Evolutionary conservation across 1,140 invertebrate genomes (phyloP).

Genomic region (Lerema accius): DNA sequence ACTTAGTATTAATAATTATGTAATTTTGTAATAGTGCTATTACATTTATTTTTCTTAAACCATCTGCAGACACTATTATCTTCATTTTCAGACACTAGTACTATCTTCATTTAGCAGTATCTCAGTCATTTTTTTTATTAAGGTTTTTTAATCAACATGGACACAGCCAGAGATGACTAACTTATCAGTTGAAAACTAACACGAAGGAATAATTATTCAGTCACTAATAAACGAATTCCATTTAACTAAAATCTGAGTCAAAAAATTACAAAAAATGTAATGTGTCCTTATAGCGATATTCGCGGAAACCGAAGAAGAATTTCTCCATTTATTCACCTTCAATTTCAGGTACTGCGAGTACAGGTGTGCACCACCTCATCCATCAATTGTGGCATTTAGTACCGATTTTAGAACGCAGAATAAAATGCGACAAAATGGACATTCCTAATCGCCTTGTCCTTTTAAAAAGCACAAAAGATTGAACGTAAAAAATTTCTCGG

Average conservation of each 20-base stretch:
- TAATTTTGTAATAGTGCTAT: no score
- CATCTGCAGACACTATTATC: no score
- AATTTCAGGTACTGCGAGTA: constrained; percentile 37
- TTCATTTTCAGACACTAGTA: no score
- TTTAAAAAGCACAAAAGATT: constrained; percentile 69
- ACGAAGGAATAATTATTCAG: no score
- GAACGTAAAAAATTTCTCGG: constrained; percentile 48
- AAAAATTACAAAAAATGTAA: neutral
- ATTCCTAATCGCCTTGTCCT: constrained; percentile 73
- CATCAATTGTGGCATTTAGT: constrained; percentile 73
- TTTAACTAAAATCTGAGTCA: neutral
- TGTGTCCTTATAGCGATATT: neutral
- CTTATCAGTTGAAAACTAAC: no score
- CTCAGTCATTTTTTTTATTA: no score
- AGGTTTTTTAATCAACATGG: no score
- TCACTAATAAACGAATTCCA: no score
- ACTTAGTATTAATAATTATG: no score
- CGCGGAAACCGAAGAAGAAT: constrained; percentile 10
- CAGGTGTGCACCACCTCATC: constrained; percentile 67
- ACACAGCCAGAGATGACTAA: no score
- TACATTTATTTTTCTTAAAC: no score
- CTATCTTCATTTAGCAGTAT: no score
- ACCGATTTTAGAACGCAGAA: constrained; percentile 43
- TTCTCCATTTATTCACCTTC: constrained; percentile 21
- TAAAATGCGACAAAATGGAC: constrained; percentile 73